Evolutionary conservation across 2,888 invertebrate species (phyloP), one percentile per base, ranked within the genome.

Genomic region (Loripinus fragilis): DNA sequence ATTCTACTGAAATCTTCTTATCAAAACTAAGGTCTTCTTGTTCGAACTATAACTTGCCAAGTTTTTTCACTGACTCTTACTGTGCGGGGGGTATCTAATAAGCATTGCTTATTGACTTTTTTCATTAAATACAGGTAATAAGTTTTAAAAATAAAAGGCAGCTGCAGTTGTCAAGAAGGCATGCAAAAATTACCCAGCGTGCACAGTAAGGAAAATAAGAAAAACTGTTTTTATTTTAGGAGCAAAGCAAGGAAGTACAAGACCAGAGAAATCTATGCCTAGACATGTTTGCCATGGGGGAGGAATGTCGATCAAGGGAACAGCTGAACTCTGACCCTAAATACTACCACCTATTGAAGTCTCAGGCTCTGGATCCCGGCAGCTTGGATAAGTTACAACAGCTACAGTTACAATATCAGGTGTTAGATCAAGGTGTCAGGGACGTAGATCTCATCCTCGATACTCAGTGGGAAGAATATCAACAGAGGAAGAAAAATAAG

Each of bases 361-460:
- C 87, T 7, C 80, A 92, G 86, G 94, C 94, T 10, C 90, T 96
- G 33, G 96, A 96, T 91, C 96, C 96, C 0, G 94, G 95, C 7
- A 96, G 96, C 2, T 95, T 95, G 8, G 95, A 96, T 80, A 95
- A 96, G 71, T 94, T 97, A 71, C 94, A 95, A 0, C 96, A 96
- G 15, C 95, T 98, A 5, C 95, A 96, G 88, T 95, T 96, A 72
- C 94, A 96, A 71, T 87, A 87, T 68, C 91, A 92, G 87, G 96
- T 96, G 87, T 95, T 97, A 38, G 96, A 97, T 84, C 96, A 95
- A 0, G 97, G 97, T 88, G 90, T 97, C 8, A 95, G 95, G 2
- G 96, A 96, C 90, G 96, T 96, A 0, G 95, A 96, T 81, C 95
- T 95, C 78, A 95, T 95, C 1, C 94, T 98, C 2, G 97, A 97